A percentile compares a stretch with the other conserved stretches of the same genome.
Evolutionary conservation across 2,797 vertebrate species (phyloP).

Genomic region (Sphenopsis melanotis): DNA sequence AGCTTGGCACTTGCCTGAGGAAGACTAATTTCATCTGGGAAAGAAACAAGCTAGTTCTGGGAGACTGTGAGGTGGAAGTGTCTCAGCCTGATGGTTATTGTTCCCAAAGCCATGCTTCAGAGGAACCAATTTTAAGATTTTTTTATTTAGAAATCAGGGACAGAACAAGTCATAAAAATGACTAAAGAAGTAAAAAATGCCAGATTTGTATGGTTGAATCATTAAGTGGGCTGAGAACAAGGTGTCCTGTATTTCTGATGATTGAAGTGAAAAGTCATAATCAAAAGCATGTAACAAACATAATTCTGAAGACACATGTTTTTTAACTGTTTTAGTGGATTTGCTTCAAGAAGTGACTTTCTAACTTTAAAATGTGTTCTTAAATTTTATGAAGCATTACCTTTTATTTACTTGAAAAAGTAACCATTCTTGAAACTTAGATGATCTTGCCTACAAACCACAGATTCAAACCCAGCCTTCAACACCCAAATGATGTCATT

Average conservation of each 20-base stretch:
- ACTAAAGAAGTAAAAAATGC: constrained; percentile 4
- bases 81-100: neutral
- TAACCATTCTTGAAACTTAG: neutral
- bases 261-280: neutral
- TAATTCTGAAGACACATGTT: neutral
- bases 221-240: constrained; percentile 14
- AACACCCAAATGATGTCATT: neutral
- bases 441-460: neutral
- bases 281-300: neutral
- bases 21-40: constrained; percentile 35
- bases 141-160: neutral
- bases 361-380: neutral
- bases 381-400: neutral
- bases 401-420: neutral
- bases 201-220: neutral
- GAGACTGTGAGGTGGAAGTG: neutral
- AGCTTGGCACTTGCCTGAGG: neutral
- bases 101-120: neutral
- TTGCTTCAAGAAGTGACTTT: neutral
- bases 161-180: neutral
- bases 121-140: neutral
- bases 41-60: neutral
- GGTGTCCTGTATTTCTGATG: neutral
- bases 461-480: neutral
- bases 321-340: neutral